Evolutionary conservation across 2,797 vertebrate genomes (phyloP).

Genomic region (Nannoperca obscura): DNA sequence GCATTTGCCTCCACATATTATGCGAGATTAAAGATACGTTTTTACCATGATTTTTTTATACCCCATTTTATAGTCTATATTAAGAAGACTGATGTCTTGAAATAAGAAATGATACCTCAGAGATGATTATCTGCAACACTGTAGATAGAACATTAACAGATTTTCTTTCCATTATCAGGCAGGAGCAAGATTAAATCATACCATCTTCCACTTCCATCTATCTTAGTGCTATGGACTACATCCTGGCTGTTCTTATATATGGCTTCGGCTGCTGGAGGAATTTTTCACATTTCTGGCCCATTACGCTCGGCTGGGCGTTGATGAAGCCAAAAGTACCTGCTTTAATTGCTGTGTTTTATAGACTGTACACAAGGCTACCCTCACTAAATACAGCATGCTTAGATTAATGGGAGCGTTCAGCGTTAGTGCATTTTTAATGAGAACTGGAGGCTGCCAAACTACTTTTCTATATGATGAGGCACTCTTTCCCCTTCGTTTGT

Average conservation of each 20-base stretch:
- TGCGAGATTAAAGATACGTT: slow-evolving; percentile 7
- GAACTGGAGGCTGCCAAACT: slow-evolving; percentile 81
- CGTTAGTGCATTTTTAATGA: slow-evolving; percentile 85
- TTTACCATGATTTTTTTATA: slow-evolving; percentile 25
- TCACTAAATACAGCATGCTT: slow-evolving; percentile 79
- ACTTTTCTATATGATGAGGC: slow-evolving; percentile 82
- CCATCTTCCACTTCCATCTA: slow-evolving; percentile 63
- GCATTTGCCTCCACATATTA: background rate
- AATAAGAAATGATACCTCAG: slow-evolving; percentile 67
- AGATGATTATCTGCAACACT: slow-evolving; percentile 67
- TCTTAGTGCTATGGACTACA: slow-evolving; percentile 49
- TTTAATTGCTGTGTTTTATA: slow-evolving; percentile 86
- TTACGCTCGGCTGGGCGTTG: slow-evolving; percentile 70
- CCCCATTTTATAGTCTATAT: slow-evolving; percentile 56
- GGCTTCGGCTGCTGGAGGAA: slow-evolving; percentile 59
- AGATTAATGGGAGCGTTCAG: slow-evolving; percentile 83
- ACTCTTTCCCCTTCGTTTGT: slow-evolving; percentile 73
- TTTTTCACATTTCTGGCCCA: slow-evolving; percentile 74
- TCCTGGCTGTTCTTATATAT: slow-evolving; percentile 41
- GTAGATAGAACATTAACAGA: slow-evolving; percentile 69
- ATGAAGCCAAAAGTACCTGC: slow-evolving; percentile 81
- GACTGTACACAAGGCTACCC: slow-evolving; percentile 83
- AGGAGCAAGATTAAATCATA: slow-evolving; percentile 67
- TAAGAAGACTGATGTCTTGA: slow-evolving; percentile 57
- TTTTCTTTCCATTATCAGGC: slow-evolving; percentile 70